These are phyloP conservation scores for Planiliza haematocheilus DNA, from an alignment of 2,113 vertebrate genomes.

Conservation along the genomic window DNA sequence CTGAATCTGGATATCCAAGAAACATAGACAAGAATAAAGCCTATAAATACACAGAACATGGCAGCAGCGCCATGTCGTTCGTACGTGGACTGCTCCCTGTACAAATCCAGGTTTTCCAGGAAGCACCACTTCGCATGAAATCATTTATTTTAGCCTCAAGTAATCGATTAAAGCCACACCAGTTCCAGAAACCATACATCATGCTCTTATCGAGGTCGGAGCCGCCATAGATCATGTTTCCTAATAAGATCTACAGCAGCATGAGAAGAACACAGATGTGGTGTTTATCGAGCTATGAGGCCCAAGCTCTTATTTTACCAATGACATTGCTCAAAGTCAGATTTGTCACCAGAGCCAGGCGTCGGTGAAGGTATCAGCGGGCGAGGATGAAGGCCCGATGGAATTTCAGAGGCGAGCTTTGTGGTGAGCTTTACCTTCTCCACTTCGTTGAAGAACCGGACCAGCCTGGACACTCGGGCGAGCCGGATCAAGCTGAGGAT, in stretches of 20 bases:
- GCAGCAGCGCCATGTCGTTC: too few species aligned
- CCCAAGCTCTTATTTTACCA: slow-evolving; percentile 1
- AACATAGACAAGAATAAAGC: not conserved
- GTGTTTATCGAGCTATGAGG: too few species aligned
- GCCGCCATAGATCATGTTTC: not conserved
- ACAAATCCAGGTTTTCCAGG: not conserved
- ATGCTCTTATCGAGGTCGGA: not conserved
- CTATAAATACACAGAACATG: not conserved
- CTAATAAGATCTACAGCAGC: too few species aligned
- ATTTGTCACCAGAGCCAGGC: slow-evolving; percentile 26
- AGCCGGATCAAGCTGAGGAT: slow-evolving; percentile 82
- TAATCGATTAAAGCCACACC: too few species aligned
- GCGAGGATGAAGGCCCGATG: slow-evolving; percentile 23
- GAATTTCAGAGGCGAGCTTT: slow-evolving; percentile 38
- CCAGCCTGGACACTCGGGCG: slow-evolving; percentile 79
- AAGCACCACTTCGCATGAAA: not conserved
- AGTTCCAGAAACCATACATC: not conserved
- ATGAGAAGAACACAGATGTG: too few species aligned
- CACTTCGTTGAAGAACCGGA: slow-evolving; percentile 83
- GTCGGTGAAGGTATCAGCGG: slow-evolving; percentile 12
- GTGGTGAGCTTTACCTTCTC: slow-evolving; percentile 73
- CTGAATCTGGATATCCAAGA: not conserved
- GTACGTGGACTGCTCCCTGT: too few species aligned
- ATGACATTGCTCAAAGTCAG: slow-evolving; percentile 40
- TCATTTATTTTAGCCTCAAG: not conserved